Evolutionary conservation across 2,113 vertebrate species (phyloP), one percentile per base, ranked within the genome.

Genomic region (Rhombomys opimus): DNA sequence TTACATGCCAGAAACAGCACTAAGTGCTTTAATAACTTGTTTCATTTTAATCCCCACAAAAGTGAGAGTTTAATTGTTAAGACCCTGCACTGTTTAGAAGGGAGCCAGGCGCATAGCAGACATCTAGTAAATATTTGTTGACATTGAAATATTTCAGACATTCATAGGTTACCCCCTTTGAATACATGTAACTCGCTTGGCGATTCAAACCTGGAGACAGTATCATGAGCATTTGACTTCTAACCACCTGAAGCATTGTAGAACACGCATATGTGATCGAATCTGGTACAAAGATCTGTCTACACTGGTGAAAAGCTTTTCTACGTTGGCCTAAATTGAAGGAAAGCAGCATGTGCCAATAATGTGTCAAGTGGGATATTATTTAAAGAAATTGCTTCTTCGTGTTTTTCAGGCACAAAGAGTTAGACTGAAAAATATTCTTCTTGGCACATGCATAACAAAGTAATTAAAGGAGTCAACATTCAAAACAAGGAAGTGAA

Each of bases 401-500:
- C 30, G 68, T 68, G 87, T 91, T 97, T 97, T 96, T 82, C 18
- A 90, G 89, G 61, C 82, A 89, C 77, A 86, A 81, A 89, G 73
- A 50, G 61, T 63, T 92, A 95, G 93, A 93, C 61, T 93, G 76
- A 96, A 97, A 97, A 96, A 95, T 86, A 95, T 77, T 97, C 96
- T 96, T 87, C 90, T 97, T 97, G 94, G 94, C 91, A 94, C 96
- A 80, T 86, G 54, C 72, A 70, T 93, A 94, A 94, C 89, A 94
- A 95, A 73, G 80, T 94, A 93, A 97, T 97, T 96, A 97, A 96
- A 91, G 76, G 76, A 97, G 81, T 82, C 93, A 92, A 96, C 76
- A 95, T 97, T 97, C 87, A 96, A 95, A 97, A 96, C 75, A 95
- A 88, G 86, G 77, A 96, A 96, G 82, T 67, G 41, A 89, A 97